These are phyloP conservation scores for Cerceris ruficornis DNA, from an alignment of 2,888 invertebrate species.

Conservation along the genomic window DNA sequence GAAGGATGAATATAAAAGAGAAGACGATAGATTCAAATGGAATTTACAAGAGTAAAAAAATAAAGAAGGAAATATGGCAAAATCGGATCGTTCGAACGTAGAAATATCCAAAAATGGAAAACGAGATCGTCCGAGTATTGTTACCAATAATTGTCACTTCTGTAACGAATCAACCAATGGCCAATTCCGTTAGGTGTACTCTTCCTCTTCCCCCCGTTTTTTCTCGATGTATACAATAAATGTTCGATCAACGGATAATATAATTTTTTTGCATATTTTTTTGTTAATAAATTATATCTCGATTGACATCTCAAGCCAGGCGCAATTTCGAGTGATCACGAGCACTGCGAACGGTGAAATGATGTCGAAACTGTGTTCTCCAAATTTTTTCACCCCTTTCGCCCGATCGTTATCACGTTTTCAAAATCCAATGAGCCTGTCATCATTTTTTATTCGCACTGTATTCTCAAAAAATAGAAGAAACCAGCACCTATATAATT, in stretches of 20 bases:
- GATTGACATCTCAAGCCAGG: conserved; percentile 12
- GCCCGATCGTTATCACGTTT: not conserved
- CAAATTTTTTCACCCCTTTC: not conserved
- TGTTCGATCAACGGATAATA: conserved; percentile 66
- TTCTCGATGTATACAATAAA: conserved; percentile 68
- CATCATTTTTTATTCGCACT: too few relatives aligned
- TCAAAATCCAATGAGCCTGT: too few relatives aligned
- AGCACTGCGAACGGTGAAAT: not conserved
- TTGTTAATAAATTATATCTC: conserved; percentile 53
- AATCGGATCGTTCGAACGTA: conserved; percentile 59
- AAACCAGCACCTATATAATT: not conserved
- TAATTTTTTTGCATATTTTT: conserved; percentile 37
- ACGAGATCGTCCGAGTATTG: conserved; percentile 52
- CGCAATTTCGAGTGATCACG: not conserved
- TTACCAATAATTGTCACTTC: conserved; percentile 56
- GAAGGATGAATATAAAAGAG: conserved; percentile 17
- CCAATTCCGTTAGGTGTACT: conserved; percentile 62
- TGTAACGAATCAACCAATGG: conserved; percentile 52
- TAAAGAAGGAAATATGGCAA: not conserved
- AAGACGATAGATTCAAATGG: not conserved
- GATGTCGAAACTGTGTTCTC: not conserved
- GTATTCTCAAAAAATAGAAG: not conserved
- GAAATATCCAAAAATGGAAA: conserved; percentile 38
- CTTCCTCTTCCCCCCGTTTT: conserved; percentile 46
- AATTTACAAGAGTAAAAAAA: not conserved